Evolutionary conservation across 2,113 vertebrate species (phyloP).

Genomic region (Sciurus niger): DNA sequence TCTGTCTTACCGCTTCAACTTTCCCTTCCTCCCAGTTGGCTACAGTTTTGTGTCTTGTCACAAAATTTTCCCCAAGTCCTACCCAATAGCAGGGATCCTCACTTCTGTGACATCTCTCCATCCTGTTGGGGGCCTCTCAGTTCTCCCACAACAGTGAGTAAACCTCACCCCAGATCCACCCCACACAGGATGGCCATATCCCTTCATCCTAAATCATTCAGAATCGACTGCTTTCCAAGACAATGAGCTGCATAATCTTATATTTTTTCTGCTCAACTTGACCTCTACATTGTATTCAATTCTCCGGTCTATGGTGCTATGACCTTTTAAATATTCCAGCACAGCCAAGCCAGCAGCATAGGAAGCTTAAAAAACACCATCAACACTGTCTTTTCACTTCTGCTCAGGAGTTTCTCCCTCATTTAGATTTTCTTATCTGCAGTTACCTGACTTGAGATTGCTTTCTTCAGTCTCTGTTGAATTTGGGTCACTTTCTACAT

Average conservation of each 20-base stretch:
- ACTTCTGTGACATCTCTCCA: slow-evolving; percentile 21
- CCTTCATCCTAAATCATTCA: neutral
- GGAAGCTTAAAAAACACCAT: slow-evolving; percentile 3
- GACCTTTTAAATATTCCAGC: slow-evolving; percentile 7
- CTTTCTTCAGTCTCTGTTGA: neutral
- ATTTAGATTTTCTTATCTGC: neutral
- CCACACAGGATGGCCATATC: neutral
- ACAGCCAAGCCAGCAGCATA: neutral
- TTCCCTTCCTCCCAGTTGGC: neutral
- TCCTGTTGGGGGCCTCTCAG: neutral
- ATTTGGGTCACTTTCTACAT: slow-evolving; percentile 17
- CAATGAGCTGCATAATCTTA: neutral
- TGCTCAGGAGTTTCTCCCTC: neutral
- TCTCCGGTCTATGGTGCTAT: neutral
- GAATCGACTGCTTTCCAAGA: neutral
- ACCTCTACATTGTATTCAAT: neutral
- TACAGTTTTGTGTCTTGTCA: neutral
- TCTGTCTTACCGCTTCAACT: slow-evolving; percentile 9
- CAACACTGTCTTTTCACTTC: neutral
- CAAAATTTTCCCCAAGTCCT: neutral
- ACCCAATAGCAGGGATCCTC: neutral
- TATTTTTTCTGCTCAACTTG: neutral
- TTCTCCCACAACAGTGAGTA: neutral
- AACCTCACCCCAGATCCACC: neutral
- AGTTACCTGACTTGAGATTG: neutral